Evolutionary conservation across 2,888 invertebrate genomes (phyloP).

Genomic region (Cordylochernes scorpioides): DNA sequence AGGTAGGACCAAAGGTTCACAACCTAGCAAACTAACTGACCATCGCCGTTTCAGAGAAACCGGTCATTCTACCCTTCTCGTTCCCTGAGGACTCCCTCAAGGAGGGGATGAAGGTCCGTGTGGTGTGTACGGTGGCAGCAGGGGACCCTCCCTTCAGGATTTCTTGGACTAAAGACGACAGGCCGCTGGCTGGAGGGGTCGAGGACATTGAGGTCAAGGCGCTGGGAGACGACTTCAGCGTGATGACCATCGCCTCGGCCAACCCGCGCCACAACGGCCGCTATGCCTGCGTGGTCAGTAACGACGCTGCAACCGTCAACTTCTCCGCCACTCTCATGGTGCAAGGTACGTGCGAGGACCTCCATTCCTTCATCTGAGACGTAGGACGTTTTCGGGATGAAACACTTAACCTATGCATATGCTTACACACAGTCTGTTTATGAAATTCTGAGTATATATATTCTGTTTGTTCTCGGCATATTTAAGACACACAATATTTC

Average conservation of each 20-base stretch:
- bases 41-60: conserved; percentile 49
- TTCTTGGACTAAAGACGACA: conserved; percentile 22
- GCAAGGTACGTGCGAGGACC: conserved; percentile 18
- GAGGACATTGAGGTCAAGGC: conserved; percentile 14
- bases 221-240: conserved; percentile 8
- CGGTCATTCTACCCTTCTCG: conserved; percentile 31
- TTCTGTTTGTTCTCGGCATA: no score
- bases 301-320: conserved; percentile 14
- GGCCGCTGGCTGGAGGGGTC: conserved; percentile 19
- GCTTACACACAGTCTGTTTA: no score
- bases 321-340: conserved; percentile 22
- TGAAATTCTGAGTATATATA: no score
- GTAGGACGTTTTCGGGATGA: no score
- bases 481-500: no score
- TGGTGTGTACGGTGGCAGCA: conserved; percentile 21
- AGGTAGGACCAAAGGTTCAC: conserved; percentile 4
- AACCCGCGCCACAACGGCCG: conserved; percentile 18
- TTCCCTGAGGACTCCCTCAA: conserved; percentile 24
- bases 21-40: no score
- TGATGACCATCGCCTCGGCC: conserved; percentile 12
- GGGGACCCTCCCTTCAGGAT: conserved; percentile 24
- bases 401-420: no score
- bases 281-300: conserved; percentile 23
- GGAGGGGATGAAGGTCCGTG: conserved; percentile 22
- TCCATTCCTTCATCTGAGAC: background rate